phyloP scores from a whole-genome alignment of 2,888 invertebrate genomes.

The Oscheius sp. region DNA sequence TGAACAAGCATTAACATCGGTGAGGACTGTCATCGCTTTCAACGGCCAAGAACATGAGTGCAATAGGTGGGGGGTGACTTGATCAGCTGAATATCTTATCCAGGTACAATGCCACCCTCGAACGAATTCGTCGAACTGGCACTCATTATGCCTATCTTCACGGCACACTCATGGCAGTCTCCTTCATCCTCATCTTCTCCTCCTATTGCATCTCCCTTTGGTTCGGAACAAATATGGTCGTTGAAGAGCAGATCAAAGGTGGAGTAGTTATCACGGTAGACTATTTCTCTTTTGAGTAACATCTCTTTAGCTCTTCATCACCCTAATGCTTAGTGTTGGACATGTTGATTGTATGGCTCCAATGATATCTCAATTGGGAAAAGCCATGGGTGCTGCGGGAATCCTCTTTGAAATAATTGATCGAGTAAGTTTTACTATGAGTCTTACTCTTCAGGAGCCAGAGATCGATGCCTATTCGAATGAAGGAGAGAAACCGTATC shows the following conservation, averaged over 20 bases:
- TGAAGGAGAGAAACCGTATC: slow-evolving; percentile 71
- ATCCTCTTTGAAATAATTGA: slow-evolving; percentile 73
- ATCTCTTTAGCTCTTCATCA: slow-evolving; percentile 68
- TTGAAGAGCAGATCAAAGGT: slow-evolving; percentile 36
- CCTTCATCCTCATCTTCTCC: slow-evolving; percentile 69
- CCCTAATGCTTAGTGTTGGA: slow-evolving; percentile 73
- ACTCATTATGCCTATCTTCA: slow-evolving; percentile 54
- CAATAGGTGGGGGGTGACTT: slow-evolving; percentile 41
- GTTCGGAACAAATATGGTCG: slow-evolving; percentile 62
- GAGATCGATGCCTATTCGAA: slow-evolving; percentile 62
- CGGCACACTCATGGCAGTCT: slow-evolving; percentile 69
- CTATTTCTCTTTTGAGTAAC: slow-evolving; percentile 48
- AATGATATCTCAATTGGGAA: slow-evolving; percentile 82
- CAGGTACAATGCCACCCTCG: slow-evolving; percentile 56
- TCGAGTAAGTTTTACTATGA: slow-evolving; percentile 56
- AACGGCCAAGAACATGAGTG: slow-evolving; percentile 29
- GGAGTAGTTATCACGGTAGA: slow-evolving; percentile 50
- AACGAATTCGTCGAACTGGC: slow-evolving; percentile 49
- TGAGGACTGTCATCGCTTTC: slow-evolving; percentile 27
- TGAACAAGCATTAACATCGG: slow-evolving; percentile 18
- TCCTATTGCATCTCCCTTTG: slow-evolving; percentile 69
- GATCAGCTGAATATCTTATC: too few relatives aligned
- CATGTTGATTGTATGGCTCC: slow-evolving; percentile 83
- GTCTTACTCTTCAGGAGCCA: slow-evolving; percentile 41
- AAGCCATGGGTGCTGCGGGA: slow-evolving; percentile 82